phyloP scores from a whole-genome alignment of 2,797 vertebrate genomes.

The Protosalanx chinensis region DNA sequence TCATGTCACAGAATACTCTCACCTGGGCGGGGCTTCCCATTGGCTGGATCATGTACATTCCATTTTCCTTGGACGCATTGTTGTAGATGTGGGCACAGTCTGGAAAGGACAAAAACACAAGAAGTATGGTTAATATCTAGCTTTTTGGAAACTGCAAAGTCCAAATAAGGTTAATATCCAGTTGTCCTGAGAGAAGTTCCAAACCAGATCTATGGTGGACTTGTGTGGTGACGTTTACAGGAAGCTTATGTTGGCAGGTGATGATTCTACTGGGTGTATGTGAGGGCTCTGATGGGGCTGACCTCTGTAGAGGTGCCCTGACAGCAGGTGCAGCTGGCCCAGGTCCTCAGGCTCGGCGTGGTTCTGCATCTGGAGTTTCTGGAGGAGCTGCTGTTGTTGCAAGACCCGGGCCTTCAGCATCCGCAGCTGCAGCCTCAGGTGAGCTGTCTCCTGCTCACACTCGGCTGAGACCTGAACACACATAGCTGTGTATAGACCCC shows the following conservation, averaged over 20 bases:
- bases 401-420: conserved; percentile 8
- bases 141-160: not conserved
- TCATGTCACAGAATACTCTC: conserved; percentile 87
- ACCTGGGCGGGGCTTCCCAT: conserved; percentile 61
- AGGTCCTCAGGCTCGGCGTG: not conserved
- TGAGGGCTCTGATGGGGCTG: not conserved
- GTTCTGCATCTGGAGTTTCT: conserved; percentile 5
- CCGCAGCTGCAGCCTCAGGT: conserved; percentile 16
- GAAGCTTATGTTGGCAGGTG: not conserved
- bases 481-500: not conserved
- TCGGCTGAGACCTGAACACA: conserved; percentile 22
- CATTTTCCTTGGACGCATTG: conserved; percentile 74
- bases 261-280: not conserved
- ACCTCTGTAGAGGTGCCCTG: conserved; percentile 10
- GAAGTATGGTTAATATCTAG: not conserved
- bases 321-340: not conserved
- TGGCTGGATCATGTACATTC: conserved; percentile 82
- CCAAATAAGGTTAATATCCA: not conserved
- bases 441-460: conserved; percentile 23
- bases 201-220: not conserved
- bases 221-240: not conserved
- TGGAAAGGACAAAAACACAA: conserved; percentile 44
- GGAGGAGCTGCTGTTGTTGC: conserved; percentile 14
- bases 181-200: not conserved
- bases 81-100: conserved; percentile 88